Percentiles rank a stretch among this genome's conserved stretches.
phyloP scores from a whole-genome alignment of 2,113 vertebrate species.

The Meles meles region DNA sequence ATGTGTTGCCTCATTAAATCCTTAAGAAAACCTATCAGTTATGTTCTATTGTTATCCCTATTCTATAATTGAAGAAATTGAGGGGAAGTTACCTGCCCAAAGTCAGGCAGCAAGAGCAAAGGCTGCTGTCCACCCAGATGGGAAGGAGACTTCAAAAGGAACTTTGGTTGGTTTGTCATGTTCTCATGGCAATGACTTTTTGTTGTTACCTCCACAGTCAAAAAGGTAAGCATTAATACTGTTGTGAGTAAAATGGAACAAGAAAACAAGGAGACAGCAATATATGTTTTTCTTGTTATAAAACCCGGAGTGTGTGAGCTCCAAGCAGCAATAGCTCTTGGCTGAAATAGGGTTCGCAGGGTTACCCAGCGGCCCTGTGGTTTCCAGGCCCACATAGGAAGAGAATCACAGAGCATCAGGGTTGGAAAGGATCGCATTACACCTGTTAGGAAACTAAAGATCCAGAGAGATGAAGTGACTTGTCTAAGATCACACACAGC shows the following conservation, averaged over 20 bases:
- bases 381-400: background rate
- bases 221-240: background rate
- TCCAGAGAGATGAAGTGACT: background rate
- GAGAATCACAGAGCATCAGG: background rate
- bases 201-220: background rate
- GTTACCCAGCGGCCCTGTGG: background rate
- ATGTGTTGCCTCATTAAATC: background rate
- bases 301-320: background rate
- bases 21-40: background rate
- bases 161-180: background rate
- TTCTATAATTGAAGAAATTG: conserved; percentile 7
- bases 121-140: background rate
- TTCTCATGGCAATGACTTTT: background rate
- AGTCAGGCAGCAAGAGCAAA: background rate
- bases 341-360: rapidly evolving
- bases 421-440: background rate
- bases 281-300: background rate
- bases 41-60: background rate
- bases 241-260: background rate
- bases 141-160: background rate
- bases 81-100: background rate
- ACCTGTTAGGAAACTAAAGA: background rate
- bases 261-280: background rate
- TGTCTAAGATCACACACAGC: background rate
- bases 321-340: background rate